Evolutionary conservation across 2,797 vertebrate species (phyloP).

Genomic region (Etheostoma nigrum): DNA sequence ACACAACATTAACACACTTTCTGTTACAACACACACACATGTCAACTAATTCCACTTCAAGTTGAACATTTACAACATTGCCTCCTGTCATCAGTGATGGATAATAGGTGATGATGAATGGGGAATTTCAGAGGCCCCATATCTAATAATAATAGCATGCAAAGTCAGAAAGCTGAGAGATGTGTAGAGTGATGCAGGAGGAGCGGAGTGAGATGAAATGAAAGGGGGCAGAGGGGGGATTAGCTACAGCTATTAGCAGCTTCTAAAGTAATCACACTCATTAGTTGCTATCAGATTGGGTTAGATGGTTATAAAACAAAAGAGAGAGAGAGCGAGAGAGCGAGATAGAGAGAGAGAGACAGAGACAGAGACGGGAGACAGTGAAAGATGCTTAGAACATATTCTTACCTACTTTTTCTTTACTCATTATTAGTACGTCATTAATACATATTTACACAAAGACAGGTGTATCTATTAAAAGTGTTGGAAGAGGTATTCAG

Average conservation of each 20-base stretch:
- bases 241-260: slow-evolving; percentile 79
- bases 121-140: slow-evolving; percentile 22
- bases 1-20: slow-evolving; percentile 11
- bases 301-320: slow-evolving; percentile 76
- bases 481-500: neutral
- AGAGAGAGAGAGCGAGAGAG: slow-evolving; percentile 24
- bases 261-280: slow-evolving; percentile 80
- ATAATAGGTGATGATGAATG: slow-evolving; percentile 40
- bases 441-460: neutral
- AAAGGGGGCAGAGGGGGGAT: slow-evolving; percentile 69
- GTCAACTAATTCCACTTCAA: slow-evolving; percentile 39
- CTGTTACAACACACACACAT: slow-evolving; percentile 18
- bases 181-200: slow-evolving; percentile 60
- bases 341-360: slow-evolving; percentile 3
- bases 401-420: slow-evolving; percentile 30
- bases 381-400: neutral
- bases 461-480: neutral
- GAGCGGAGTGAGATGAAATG: slow-evolving; percentile 66
- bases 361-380: neutral
- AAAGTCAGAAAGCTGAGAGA: slow-evolving; percentile 58
- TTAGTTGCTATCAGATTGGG: slow-evolving; percentile 79
- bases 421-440: neutral
- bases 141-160: slow-evolving; percentile 42
- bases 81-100: slow-evolving; percentile 58
- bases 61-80: slow-evolving; percentile 46